Conservation (phyloP, 2,888 invertebrate species). For the Limnephilus rhombicus region DNA sequence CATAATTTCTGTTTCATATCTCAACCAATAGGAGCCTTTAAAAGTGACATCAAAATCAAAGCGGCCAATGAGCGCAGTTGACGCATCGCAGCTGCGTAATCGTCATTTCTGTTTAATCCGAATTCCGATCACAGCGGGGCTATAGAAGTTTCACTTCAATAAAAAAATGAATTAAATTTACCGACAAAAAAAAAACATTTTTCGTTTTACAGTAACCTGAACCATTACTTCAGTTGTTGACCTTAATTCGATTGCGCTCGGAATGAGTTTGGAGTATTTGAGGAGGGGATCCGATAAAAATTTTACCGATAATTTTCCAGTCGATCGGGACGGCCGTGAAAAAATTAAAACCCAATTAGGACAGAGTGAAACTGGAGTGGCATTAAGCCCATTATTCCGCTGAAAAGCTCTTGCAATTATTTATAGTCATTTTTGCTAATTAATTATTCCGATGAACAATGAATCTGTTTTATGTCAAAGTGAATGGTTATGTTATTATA, state of each 20-base stretch:
- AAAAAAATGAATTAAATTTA: too few relatives aligned
- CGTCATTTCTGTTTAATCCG: too few relatives aligned
- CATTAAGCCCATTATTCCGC: neutral
- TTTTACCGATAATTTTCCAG: constrained; percentile 35
- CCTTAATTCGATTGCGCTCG: constrained; percentile 54
- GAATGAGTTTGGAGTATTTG: constrained; percentile 10
- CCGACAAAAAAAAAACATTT: neutral
- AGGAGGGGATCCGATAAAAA: neutral
- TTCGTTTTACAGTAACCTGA: constrained; percentile 55
- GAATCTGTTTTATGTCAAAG: neutral
- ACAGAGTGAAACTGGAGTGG: constrained; percentile 33
- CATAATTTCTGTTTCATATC: too few relatives aligned
- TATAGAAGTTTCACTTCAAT: too few relatives aligned
- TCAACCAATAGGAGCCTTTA: too few relatives aligned
- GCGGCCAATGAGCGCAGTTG: too few relatives aligned
- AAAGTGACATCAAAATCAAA: too few relatives aligned
- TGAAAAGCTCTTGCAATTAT: neutral
- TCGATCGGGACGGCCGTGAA: constrained; percentile 32
- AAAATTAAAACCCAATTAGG: constrained; percentile 38
- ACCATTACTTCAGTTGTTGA: constrained; percentile 57
- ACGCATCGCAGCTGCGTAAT: too few relatives aligned
- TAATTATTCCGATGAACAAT: neutral
- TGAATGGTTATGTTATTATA: neutral
- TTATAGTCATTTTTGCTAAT: neutral
- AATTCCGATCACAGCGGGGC: too few relatives aligned